Percentiles rank a stretch among this genome's conserved stretches.
These are phyloP conservation scores for Oikopleura albicans DNA, from an alignment of 23 tunicate species.

Conservation along the genomic window DNA sequence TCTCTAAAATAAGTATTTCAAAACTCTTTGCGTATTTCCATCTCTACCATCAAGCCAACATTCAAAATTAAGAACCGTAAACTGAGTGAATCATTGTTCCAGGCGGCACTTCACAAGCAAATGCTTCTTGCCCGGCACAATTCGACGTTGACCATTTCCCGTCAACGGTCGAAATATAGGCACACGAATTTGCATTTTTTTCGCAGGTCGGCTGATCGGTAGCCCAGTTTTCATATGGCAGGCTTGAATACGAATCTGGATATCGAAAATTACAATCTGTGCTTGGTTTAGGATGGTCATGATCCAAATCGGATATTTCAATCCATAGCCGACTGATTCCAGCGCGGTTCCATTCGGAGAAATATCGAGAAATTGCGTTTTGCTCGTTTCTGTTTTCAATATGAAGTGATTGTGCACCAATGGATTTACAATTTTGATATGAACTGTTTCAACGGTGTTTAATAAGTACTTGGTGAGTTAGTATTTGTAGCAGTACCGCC, in stretches of 20 bases:
- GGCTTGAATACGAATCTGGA: not conserved
- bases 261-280: not conserved
- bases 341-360: not conserved
- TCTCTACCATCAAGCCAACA: too few species aligned
- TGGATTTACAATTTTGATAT: conserved; percentile 23
- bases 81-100: not conserved
- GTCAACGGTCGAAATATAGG: not conserved
- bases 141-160: not conserved
- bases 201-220: not conserved
- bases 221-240: not conserved
- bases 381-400: conserved; percentile 23
- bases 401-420: conserved; percentile 50
- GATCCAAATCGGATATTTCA: not conserved
- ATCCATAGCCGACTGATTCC: not conserved
- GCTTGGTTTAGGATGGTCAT: not conserved
- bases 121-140: not conserved
- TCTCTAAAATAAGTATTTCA: too few species aligned
- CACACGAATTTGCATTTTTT: not conserved
- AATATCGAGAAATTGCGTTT: not conserved
- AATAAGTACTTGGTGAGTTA: too few species aligned
- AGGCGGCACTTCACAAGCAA: not conserved
- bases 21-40: too few species aligned
- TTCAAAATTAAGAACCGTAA: too few species aligned
- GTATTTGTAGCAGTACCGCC: too few species aligned
- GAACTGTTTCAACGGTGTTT: too few species aligned